Evolutionary conservation across 2,888 invertebrate genomes (phyloP).

Genomic region (Tenthredo amoena): DNA sequence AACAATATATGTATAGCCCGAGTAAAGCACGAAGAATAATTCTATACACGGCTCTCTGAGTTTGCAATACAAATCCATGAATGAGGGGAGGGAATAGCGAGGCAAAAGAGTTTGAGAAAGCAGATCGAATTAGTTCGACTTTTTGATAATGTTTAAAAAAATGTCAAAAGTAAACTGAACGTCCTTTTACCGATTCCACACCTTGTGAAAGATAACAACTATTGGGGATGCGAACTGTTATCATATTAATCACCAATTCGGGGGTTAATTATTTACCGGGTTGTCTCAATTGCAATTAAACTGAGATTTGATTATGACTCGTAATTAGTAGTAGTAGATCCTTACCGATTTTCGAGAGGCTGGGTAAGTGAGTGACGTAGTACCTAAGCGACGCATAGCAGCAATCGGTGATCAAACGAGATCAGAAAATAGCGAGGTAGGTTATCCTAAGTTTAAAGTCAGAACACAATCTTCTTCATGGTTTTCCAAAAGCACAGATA

Average conservation of each 20-base stretch:
- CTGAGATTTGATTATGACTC: not conserved
- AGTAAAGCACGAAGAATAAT: not conserved
- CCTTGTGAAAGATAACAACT: not conserved
- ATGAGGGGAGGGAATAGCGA: not conserved
- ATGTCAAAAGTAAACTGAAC: not conserved
- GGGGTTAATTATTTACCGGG: not conserved
- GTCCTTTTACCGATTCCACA: not conserved
- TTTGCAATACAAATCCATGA: not conserved
- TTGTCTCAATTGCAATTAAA: not conserved
- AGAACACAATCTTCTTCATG: not conserved
- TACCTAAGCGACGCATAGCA: not conserved
- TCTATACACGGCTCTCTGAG: not conserved
- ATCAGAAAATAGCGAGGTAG: too few species aligned
- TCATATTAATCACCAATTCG: not conserved
- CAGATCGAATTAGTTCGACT: not conserved
- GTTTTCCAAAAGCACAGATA: not conserved
- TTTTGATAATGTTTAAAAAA: not conserved
- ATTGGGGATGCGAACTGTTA: not conserved
- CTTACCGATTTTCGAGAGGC: not conserved
- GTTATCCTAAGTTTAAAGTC: not conserved
- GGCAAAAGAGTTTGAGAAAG: not conserved
- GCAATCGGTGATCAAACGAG: not conserved
- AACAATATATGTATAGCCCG: not conserved
- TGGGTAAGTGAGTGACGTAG: not conserved
- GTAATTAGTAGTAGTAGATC: not conserved